Base-by-base conservation (phyloP, 1,140 invertebrate species). In the Agrypnia vestita region DNA sequence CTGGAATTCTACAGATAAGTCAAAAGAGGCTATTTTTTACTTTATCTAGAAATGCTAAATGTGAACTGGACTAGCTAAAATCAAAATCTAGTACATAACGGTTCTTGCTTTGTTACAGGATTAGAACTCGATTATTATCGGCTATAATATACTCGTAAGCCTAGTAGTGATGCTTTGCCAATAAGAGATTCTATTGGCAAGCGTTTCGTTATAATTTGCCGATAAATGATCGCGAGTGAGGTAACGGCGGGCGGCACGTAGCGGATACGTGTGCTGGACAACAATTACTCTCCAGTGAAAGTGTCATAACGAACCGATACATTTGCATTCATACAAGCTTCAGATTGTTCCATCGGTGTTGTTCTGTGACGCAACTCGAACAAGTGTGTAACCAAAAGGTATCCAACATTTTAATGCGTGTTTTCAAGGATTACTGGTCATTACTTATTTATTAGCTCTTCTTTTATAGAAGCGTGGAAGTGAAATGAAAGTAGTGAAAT, bases 301-400 rank as follows among this genome's bases (percentile, higher is more conserved):
- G 64, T 69, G 64, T 69, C 64, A 69, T 69, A 69, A 69, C 64
- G 46, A 49, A 69, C 64, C 44, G 44, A 69, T 69, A 44, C 64
- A 69, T 69, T 69, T 69, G 64, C 64, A 69, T 69, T 13, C 46
- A 69, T 15, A 15, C 44, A 15, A n/a, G 64, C 43, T 21, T 49
- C 46, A 47, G 43, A 69, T 69, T 69, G 46, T 69, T 69, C 15
- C 44, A 47, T 69, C 64, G 44, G 13, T 19, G 19, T 12, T 17
- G 43, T n/a, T 49, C 25, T 15, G 64, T 69, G 64, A 49, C 64
- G 17, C 64, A 44, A 69, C 21, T 47, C 17, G 35, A 64, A 8
- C 11, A 9, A 25, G 19, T 13, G 13, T 43, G 35, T 35, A 64
- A 15, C 25, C 13, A 43, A 64, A 64, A 64, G n/a, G 19, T 64